phyloP scores from a whole-genome alignment of 2,113 vertebrate species.

The Prionailurus bengalensis region DNA sequence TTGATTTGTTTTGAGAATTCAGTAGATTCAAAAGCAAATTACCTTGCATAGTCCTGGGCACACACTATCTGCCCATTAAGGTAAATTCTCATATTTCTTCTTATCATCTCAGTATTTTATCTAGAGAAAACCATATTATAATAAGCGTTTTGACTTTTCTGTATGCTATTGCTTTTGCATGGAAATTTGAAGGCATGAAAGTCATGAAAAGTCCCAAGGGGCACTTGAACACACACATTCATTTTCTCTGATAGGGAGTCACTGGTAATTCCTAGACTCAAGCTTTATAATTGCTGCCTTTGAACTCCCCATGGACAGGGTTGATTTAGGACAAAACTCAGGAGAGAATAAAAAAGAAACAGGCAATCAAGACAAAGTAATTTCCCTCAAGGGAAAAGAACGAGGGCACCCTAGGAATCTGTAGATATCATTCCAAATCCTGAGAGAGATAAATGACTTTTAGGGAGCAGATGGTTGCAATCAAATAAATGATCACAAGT shows the following conservation, averaged over 20 bases:
- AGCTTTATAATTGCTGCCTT: background rate
- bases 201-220: background rate
- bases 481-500: conserved; percentile 65
- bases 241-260: background rate
- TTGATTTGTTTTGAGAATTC: background rate
- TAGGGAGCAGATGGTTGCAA: conserved; percentile 67
- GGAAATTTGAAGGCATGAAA: background rate
- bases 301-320: background rate
- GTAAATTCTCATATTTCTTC: background rate
- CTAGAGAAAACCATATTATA: background rate
- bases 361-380: conserved; percentile 66
- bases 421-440: conserved; percentile 33
- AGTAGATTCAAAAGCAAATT: background rate
- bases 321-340: conserved; percentile 63
- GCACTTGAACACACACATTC: background rate
- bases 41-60: background rate
- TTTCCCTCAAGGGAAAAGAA: conserved; percentile 54
- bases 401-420: conserved; percentile 35
- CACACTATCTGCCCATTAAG: background rate
- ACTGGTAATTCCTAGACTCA: background rate
- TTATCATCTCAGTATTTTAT: background rate
- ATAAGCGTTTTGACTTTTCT: background rate
- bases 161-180: background rate
- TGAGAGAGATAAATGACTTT: conserved; percentile 60
- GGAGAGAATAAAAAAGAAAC: conserved; percentile 31